These are phyloP conservation scores for Sympetrum striolatum DNA, from an alignment of 2,888 invertebrate species.

Conservation along the genomic window DNA sequence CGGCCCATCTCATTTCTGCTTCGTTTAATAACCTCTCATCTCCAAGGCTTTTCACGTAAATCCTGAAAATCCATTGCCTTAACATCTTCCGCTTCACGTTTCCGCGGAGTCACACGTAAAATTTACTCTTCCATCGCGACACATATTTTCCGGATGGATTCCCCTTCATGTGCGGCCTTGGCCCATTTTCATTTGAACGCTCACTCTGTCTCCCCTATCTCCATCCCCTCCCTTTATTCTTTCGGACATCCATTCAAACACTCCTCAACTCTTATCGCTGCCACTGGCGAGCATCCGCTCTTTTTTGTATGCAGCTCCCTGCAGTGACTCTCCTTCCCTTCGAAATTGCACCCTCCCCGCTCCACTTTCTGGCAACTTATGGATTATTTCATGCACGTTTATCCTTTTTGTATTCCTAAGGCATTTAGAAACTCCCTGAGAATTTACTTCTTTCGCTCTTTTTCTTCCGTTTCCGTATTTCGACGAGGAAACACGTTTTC, in stretches of 20 bases:
- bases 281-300: neutral
- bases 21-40: neutral
- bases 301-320: neutral
- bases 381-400: neutral
- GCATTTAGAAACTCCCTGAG: too few relatives aligned
- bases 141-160: neutral
- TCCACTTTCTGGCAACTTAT: neutral
- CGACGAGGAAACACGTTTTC: neutral
- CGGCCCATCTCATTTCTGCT: neutral
- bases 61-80: neutral
- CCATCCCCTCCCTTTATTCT: neutral
- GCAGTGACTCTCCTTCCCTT: neutral
- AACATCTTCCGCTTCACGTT: neutral
- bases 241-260: neutral
- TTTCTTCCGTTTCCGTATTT: neutral
- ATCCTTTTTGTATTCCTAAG: neutral
- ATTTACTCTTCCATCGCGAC: neutral
- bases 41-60: neutral
- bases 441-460: neutral
- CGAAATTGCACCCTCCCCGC: neutral
- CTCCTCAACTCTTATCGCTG: neutral
- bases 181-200: neutral
- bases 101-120: neutral
- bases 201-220: too few relatives aligned
- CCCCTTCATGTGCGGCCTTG: neutral